These are phyloP conservation scores for Camponotus vicinus DNA, from an alignment of 1,140 invertebrate genomes.

Conservation along the genomic window DNA sequence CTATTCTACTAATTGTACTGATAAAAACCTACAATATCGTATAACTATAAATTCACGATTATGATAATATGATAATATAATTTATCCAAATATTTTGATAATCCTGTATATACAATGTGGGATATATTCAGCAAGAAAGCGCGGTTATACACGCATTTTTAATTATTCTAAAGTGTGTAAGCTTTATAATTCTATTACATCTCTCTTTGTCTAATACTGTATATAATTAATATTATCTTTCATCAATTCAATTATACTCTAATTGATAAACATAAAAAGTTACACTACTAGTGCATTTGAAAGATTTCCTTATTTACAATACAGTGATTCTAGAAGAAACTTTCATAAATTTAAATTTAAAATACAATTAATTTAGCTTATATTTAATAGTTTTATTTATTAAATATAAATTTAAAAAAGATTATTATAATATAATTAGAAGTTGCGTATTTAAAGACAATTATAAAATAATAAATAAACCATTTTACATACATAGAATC, in stretches of 20 bases:
- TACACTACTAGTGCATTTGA: not conserved
- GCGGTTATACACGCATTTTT: slow-evolving; percentile 66
- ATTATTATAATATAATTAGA: slow-evolving; percentile 22
- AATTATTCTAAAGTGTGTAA: slow-evolving; percentile 60
- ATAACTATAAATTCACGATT: not conserved
- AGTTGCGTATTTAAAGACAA: not conserved
- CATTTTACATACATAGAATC: slow-evolving; percentile 1
- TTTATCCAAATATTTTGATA: slow-evolving; percentile 12
- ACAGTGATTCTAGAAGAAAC: slow-evolving; percentile 16
- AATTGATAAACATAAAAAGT: slow-evolving; percentile 28
- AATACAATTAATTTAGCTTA: not conserved
- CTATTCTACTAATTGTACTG: not conserved
- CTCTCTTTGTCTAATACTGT: slow-evolving; percentile 20
- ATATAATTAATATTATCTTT: slow-evolving; percentile 58
- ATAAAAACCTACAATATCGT: not conserved
- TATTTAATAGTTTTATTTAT: not conserved
- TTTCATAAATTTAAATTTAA: not conserved
- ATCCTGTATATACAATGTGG: not conserved
- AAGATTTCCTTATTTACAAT: not conserved
- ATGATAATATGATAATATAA: slow-evolving; percentile 3
- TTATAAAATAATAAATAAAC: slow-evolving; percentile 5
- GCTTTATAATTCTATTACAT: slow-evolving; percentile 46
- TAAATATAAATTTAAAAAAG: slow-evolving; percentile 9
- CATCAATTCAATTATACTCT: slow-evolving; percentile 35
- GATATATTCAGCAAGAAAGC: not conserved